Conservation (phyloP, 2,113 vertebrate species). For the Pholis gunnellus region DNA sequence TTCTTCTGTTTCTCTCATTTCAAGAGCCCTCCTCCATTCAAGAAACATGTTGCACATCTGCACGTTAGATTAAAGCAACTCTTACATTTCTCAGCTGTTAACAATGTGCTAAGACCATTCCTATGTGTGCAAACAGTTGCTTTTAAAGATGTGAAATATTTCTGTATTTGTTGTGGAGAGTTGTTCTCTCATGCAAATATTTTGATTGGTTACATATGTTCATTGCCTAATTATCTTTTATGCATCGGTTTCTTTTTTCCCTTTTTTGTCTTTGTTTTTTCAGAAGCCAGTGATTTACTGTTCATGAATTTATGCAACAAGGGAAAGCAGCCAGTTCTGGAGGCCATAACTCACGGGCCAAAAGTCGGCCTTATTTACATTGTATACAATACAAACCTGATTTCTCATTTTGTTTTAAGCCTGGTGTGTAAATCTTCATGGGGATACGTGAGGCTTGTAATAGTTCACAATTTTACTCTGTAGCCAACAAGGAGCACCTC, state of each 20-base stretch:
- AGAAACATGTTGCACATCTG: slow-evolving; percentile 22
- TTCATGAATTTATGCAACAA: slow-evolving; percentile 84
- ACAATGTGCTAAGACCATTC: slow-evolving; percentile 15
- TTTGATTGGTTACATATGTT: slow-evolving; percentile 79
- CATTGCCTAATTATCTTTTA: slow-evolving; percentile 80
- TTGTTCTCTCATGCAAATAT: slow-evolving; percentile 54
- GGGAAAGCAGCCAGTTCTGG: slow-evolving; percentile 70
- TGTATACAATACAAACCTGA: slow-evolving; percentile 74
- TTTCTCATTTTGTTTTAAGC: slow-evolving; percentile 73
- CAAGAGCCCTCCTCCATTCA: neutral
- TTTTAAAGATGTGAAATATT: slow-evolving; percentile 29
- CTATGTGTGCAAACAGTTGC: neutral
- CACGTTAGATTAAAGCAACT: slow-evolving; percentile 4
- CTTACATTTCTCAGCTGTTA: slow-evolving; percentile 4
- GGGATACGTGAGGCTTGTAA: slow-evolving; percentile 32
- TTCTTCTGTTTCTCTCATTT: neutral
- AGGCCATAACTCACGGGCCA: slow-evolving; percentile 83
- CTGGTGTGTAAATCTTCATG: slow-evolving; percentile 68
- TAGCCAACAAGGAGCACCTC: slow-evolving; percentile 16
- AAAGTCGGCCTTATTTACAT: slow-evolving; percentile 85
- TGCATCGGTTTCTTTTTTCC: slow-evolving; percentile 76
- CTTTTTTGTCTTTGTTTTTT: slow-evolving; percentile 63
- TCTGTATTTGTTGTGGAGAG: slow-evolving; percentile 21
- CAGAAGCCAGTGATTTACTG: slow-evolving; percentile 80
- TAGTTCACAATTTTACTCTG: slow-evolving; percentile 31